A percentile compares a stretch with the other conserved stretches of the same genome.
Evolutionary conservation across 2,797 vertebrate species (phyloP).

Genomic region (Peromyscus melanophrys): DNA sequence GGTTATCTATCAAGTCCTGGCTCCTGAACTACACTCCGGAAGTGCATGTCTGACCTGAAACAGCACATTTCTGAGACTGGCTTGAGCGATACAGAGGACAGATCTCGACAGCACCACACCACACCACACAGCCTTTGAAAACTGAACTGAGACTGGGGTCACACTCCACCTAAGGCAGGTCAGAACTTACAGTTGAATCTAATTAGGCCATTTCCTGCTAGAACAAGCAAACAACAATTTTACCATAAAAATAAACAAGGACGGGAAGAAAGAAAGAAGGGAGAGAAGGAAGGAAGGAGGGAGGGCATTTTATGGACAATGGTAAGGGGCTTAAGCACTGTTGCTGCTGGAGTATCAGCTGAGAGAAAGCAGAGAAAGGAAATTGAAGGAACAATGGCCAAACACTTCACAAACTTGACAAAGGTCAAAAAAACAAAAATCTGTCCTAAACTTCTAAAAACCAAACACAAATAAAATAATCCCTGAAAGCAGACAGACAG

Average conservation of each 20-base stretch:
- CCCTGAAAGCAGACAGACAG: not conserved
- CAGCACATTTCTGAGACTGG: not conserved
- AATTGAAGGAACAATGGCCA: not conserved
- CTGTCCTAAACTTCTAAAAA: conserved; percentile 38
- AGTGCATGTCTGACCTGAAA: not conserved
- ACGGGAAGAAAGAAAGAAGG: not conserved
- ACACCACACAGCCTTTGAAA: conserved; percentile 5
- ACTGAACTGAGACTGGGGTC: not conserved
- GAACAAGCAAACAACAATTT: not conserved
- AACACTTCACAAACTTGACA: conserved; percentile 34
- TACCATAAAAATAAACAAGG: not conserved
- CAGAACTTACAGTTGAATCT: conserved; percentile 26
- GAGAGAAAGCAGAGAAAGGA: not conserved
- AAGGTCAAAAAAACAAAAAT: conserved; percentile 56
- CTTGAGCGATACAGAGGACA: not conserved
- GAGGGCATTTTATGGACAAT: not conserved
- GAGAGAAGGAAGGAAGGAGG: not conserved
- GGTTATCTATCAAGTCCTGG: conserved; percentile 3
- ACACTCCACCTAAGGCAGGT: not conserved
- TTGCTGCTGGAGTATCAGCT: not conserved
- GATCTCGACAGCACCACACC: not conserved
- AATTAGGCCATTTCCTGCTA: conserved; percentile 47
- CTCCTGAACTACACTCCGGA: not conserved
- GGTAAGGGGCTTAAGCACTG: not conserved
- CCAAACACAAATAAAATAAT: conserved; percentile 46